These are phyloP conservation scores for Drosophila neonasuta DNA, from an alignment of 2,888 invertebrate species.

Conservation along the genomic window DNA sequence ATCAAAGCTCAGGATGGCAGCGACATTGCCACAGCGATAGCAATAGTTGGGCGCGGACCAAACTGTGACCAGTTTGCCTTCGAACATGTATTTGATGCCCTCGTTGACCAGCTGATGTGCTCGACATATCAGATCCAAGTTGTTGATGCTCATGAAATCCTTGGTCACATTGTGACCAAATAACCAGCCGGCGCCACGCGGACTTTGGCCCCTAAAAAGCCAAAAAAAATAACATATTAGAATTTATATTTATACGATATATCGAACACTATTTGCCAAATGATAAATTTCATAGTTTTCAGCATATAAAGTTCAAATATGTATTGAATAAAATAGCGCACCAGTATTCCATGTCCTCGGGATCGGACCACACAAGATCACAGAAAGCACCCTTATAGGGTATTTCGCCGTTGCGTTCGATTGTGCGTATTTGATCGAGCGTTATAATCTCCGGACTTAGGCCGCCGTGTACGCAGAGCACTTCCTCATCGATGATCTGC, in stretches of 20 bases:
- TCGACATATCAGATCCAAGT: slow-evolving; percentile 95
- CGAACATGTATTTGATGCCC: slow-evolving; percentile 99
- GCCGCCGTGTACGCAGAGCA: slow-evolving; percentile 98
- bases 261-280: too few species aligned
- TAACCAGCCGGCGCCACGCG: slow-evolving; percentile 98
- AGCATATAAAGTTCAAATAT: neutral
- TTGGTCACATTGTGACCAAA: slow-evolving; percentile 97
- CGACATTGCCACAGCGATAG: slow-evolving; percentile 99
- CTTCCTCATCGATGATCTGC: slow-evolving; percentile 95
- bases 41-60: slow-evolving; percentile 99
- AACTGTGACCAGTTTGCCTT: slow-evolving; percentile 97
- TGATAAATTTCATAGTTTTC: too few species aligned
- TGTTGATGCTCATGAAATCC: slow-evolving; percentile 96
- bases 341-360: slow-evolving; percentile 98
- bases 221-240: neutral
- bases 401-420: slow-evolving; percentile 98
- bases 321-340: slow-evolving; percentile 62
- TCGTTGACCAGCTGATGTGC: slow-evolving; percentile 99
- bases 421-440: slow-evolving; percentile 96
- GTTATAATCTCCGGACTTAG: slow-evolving; percentile 98
- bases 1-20: slow-evolving; percentile 96
- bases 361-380: slow-evolving; percentile 99
- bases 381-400: slow-evolving; percentile 99
- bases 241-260: too few species aligned
- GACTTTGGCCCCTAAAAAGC: slow-evolving; percentile 89